Conservation (phyloP, 2,113 vertebrate genomes). For the Nicator chloris region DNA sequence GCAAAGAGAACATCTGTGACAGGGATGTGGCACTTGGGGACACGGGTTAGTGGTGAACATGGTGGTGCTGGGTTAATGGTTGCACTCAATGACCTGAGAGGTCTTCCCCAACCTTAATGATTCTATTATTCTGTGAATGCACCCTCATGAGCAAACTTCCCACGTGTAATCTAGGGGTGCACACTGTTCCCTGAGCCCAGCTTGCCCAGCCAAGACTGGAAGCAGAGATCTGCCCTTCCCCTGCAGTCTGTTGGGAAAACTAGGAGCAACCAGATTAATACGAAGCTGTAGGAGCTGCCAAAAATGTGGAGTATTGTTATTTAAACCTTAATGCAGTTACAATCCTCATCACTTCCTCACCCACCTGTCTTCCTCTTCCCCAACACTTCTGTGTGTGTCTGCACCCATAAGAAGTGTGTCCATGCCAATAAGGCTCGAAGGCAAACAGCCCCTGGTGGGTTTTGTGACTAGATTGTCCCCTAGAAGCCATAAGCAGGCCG, state of each 20-base stretch:
- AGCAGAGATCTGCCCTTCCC: neutral
- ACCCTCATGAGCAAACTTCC: neutral
- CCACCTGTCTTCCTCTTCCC: neutral
- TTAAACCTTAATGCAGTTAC: neutral
- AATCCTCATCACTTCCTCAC: neutral
- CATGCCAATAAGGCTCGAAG: neutral
- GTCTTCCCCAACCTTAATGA: neutral
- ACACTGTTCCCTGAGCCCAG: neutral
- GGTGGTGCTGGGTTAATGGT: neutral
- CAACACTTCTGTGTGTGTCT: rapidly evolving
- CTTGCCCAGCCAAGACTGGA: neutral
- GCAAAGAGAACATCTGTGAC: neutral
- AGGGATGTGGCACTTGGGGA: neutral
- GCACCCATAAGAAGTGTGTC: neutral
- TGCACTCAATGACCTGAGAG: neutral
- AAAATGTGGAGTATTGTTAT: neutral
- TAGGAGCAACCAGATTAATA: neutral
- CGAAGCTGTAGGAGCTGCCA: neutral
- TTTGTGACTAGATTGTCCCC: neutral
- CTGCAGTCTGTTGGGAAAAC: neutral
- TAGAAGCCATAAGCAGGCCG: neutral
- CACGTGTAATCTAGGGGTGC: rapidly evolving
- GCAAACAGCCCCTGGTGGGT: neutral
- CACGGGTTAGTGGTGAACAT: neutral
- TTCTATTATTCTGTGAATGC: neutral